phyloP scores from a whole-genome alignment of 2,888 invertebrate species.

The Isoperla grammatica region DNA sequence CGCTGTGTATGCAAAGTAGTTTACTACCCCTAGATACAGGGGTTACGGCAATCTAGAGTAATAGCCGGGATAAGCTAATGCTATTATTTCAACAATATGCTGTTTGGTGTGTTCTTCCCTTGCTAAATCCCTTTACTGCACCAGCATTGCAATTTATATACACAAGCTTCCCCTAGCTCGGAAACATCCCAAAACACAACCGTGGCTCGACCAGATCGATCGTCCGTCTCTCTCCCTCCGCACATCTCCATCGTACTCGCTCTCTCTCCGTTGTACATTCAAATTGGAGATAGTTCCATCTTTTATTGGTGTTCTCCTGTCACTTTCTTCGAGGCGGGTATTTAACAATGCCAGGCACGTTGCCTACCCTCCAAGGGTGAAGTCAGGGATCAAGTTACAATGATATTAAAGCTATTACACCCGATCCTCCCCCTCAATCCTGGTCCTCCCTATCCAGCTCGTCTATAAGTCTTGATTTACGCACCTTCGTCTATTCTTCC shows the following conservation, averaged over 20 bases:
- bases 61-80: slow-evolving; percentile 31
- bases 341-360: slow-evolving; percentile 27
- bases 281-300: slow-evolving; percentile 19
- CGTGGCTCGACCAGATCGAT: slow-evolving; percentile 1
- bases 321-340: slow-evolving; percentile 12
- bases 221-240: slow-evolving; percentile 5
- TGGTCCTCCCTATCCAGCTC: neutral
- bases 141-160: slow-evolving; percentile 18
- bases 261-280: slow-evolving; percentile 13
- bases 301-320: slow-evolving; percentile 22
- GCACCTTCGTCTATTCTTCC: slow-evolving; percentile 22
- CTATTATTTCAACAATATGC: slow-evolving; percentile 32
- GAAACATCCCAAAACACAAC: slow-evolving; percentile 17
- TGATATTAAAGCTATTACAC: slow-evolving; percentile 30
- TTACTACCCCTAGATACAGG: slow-evolving; percentile 11
- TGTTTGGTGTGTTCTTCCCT: slow-evolving; percentile 20
- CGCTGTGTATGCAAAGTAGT: slow-evolving; percentile 14
- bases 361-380: slow-evolving; percentile 23
- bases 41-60: slow-evolving; percentile 24
- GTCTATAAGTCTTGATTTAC: slow-evolving; percentile 26
- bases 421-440: slow-evolving; percentile 20
- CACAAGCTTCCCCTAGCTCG: slow-evolving; percentile 3
- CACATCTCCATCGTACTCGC: neutral
- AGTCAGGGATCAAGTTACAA: slow-evolving; percentile 28
- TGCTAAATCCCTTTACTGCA: slow-evolving; percentile 14